Conservation (phyloP, 2,113 vertebrate species). For the Petromus typicus region DNA sequence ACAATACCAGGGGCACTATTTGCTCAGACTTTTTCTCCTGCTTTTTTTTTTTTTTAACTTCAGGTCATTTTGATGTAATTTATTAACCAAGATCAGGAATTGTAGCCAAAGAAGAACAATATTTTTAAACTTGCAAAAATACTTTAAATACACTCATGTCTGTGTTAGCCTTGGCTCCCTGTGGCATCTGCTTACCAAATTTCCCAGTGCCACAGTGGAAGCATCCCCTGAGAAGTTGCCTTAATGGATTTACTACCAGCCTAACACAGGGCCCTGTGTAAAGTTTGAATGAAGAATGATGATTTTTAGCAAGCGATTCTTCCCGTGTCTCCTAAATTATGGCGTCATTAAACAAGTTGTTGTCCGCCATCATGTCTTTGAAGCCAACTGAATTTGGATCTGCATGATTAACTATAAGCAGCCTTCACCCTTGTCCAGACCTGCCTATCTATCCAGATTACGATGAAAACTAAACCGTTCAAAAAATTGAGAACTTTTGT, state of each 20-base stretch:
- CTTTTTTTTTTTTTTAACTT: slow-evolving; percentile 88
- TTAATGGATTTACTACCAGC: slow-evolving; percentile 27
- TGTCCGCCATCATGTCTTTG: slow-evolving; percentile 68
- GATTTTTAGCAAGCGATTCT: slow-evolving; percentile 77
- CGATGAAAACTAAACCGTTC: slow-evolving; percentile 54
- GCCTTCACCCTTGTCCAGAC: neutral
- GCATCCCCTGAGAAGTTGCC: slow-evolving; percentile 57
- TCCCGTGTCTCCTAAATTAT: slow-evolving; percentile 79
- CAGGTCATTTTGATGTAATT: slow-evolving; percentile 92
- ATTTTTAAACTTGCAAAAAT: slow-evolving; percentile 79
- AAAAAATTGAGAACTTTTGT: slow-evolving; percentile 14
- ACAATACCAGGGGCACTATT: slow-evolving; percentile 99
- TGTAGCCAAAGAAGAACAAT: slow-evolving; percentile 80
- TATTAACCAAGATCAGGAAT: slow-evolving; percentile 92
- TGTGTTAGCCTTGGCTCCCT: slow-evolving; percentile 28
- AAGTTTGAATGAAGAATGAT: slow-evolving; percentile 78
- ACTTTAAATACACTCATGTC: slow-evolving; percentile 72
- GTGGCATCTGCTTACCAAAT: slow-evolving; percentile 58
- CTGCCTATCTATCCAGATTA: slow-evolving; percentile 47
- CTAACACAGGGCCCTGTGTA: slow-evolving; percentile 47
- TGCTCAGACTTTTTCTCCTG: slow-evolving; percentile 92
- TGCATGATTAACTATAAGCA: neutral
- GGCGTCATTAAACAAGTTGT: slow-evolving; percentile 76
- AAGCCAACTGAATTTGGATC: slow-evolving; percentile 38
- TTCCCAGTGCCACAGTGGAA: slow-evolving; percentile 42